Evolutionary conservation across 1,140 invertebrate genomes (phyloP), one percentile per base, ranked within the genome.

Genomic region (Camponotus pennsylvanicus): DNA sequence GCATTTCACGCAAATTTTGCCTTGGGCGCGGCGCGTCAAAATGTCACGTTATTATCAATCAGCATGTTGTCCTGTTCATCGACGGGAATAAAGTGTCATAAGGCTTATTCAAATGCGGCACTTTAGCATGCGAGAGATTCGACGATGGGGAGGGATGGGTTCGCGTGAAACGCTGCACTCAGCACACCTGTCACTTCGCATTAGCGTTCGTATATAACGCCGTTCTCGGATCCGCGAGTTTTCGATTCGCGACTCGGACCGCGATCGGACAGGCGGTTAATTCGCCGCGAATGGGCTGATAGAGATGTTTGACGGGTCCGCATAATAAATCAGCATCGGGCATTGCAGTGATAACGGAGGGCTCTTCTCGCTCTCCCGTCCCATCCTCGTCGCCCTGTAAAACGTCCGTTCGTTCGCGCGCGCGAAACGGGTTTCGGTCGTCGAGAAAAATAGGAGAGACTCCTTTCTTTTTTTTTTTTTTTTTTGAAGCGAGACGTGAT

Each of bases 291-390:
- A 71, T 63, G 55, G 73, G 69, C 67, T 73, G 85, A 83, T 89
- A 83, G 75, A 83, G 88, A 89, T 83, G 61, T 89, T 86, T 69
- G 86, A 78, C 78, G 52, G 88, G 49, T 61, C 11, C 55, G 88
- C 77, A 75, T 89, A 89, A 89, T 89, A 89, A 89, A 89, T 89
- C 85, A 89, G 77, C 59, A 86, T 61, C 59, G 66, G 21, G 61
- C 64, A 49, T 18, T 3, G 52, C 45, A n/a, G 27, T 83, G 79
- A 83, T 83, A 83, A 83, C 79, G 69, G 61, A 27, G 18, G 18
- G 55, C 15, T 40, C 18, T 3, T 42, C 64, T 45, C 63, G 18
- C 21, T 32, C 42, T 21, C 21, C 34, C 61, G 32, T 52, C 27
- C 27, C 21, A 34, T n/a, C 52, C 52, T 82, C 55, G 55, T 80